A percentile compares a stretch with the other conserved stretches of the same genome.
These are phyloP conservation scores for Hycleus cichorii DNA, from an alignment of 1,140 invertebrate species.

Conservation along the genomic window DNA sequence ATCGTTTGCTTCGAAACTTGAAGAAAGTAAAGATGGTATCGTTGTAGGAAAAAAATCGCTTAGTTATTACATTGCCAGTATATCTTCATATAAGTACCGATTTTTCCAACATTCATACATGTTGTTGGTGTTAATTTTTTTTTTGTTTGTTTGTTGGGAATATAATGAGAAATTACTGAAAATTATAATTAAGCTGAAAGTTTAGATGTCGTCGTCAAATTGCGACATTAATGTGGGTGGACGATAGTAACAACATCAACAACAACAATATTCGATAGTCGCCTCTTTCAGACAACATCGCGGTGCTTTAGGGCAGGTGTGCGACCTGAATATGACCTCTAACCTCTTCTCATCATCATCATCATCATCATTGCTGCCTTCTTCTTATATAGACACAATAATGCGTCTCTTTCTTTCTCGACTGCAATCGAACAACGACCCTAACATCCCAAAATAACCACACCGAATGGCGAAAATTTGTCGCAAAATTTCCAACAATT, in stretches of 20 bases:
- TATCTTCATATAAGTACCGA: too few relatives aligned
- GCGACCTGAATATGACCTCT: constrained; percentile 27
- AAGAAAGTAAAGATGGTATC: constrained; percentile 9
- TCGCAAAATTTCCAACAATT: too few relatives aligned
- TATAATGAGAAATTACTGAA: constrained; percentile 8
- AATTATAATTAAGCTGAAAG: constrained; percentile 1
- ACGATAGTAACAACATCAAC: background rate
- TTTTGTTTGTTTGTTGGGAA: background rate
- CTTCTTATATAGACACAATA: constrained; percentile 22
- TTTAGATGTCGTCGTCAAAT: constrained; percentile 6
- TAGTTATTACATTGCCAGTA: background rate
- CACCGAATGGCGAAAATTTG: too few relatives aligned
- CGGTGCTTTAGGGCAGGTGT: constrained; percentile 25
- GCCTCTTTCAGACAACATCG: constrained; percentile 21
- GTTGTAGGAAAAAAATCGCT: background rate
- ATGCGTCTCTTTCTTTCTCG: background rate
- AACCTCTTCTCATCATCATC: constrained; percentile 21
- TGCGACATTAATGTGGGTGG: constrained; percentile 21
- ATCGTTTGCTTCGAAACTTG: background rate
- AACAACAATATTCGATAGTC: too few relatives aligned
- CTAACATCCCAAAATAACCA: too few relatives aligned
- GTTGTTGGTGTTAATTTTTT: constrained; percentile 5
- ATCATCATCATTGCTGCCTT: constrained; percentile 12
- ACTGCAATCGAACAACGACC: constrained; percentile 10
- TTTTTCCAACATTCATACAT: too few relatives aligned